Percentiles rank a stretch among this genome's conserved stretches.
These are phyloP conservation scores for Alectoris magna DNA, from an alignment of 2,797 vertebrate genomes.

Conservation along the genomic window DNA sequence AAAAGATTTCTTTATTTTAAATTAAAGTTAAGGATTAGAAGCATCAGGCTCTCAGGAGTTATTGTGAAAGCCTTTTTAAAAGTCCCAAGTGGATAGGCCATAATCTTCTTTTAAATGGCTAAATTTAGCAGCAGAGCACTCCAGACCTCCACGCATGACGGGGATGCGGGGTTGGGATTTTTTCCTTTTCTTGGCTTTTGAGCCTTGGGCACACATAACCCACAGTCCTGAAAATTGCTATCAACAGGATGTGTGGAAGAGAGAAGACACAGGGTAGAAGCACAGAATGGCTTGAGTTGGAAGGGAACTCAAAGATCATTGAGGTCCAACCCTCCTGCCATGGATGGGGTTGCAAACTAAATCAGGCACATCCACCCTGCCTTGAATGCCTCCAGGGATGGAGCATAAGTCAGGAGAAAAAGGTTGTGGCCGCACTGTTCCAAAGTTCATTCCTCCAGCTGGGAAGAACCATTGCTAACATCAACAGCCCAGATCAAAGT, in stretches of 20 bases:
- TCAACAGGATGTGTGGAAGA: neutral
- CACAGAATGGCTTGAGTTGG: too few species aligned
- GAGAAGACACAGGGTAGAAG: neutral
- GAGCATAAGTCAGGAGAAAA: neutral
- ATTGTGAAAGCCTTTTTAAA: constrained; percentile 77
- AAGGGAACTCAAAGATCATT: too few species aligned
- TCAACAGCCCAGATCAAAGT: neutral
- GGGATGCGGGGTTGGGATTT: neutral
- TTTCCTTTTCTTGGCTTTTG: neutral
- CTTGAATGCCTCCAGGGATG: too few species aligned
- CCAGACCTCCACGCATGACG: neutral
- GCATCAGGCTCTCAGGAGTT: constrained; percentile 75
- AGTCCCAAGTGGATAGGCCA: constrained; percentile 75
- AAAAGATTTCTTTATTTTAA: constrained; percentile 84
- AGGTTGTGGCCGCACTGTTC: neutral
- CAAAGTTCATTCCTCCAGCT: neutral
- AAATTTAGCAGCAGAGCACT: constrained; percentile 74
- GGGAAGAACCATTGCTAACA: neutral
- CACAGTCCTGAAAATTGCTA: neutral
- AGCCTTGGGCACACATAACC: neutral
- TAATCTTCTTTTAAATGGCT: constrained; percentile 82
- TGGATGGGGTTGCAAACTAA: too few species aligned
- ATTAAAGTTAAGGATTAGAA: constrained; percentile 84
- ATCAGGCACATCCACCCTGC: too few species aligned
- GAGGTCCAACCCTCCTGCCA: too few species aligned